phyloP scores from a whole-genome alignment of 2,888 invertebrate species.

The Drosophila dives region DNA sequence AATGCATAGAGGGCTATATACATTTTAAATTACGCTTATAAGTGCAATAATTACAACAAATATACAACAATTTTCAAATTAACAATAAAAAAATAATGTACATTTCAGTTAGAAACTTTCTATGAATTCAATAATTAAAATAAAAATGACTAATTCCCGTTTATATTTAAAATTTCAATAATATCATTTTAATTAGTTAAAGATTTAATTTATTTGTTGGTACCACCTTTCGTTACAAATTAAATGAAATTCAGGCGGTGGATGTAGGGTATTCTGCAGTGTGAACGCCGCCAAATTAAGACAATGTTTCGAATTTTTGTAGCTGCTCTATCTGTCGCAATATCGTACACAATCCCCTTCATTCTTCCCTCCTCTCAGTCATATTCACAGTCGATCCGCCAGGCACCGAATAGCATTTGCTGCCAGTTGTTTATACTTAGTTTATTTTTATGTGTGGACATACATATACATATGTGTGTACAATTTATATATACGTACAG shows the following conservation, averaged over 20 bases:
- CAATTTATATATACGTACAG: too few relatives aligned
- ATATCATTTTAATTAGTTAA: background rate
- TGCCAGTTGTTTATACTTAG: constrained; percentile 27
- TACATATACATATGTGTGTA: constrained; percentile 6
- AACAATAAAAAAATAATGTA: background rate
- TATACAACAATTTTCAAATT: background rate
- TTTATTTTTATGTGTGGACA: constrained; percentile 24
- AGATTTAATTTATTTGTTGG: background rate
- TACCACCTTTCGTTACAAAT: background rate
- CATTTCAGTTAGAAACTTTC: background rate
- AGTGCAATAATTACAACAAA: background rate
- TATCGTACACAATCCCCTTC: constrained; percentile 25
- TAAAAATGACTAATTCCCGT: background rate
- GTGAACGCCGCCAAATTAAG: background rate
- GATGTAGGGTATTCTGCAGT: constrained; percentile 2
- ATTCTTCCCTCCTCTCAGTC: background rate
- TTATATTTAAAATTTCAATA: background rate
- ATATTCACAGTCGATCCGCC: background rate
- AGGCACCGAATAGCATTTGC: constrained; percentile 24
- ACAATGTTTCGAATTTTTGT: constrained; percentile 3
- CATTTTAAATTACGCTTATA: background rate
- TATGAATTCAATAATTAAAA: background rate
- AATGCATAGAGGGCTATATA: background rate
- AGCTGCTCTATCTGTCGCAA: constrained; percentile 34
- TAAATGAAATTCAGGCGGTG: background rate